Conservation (phyloP, 1,140 invertebrate species). For the Conus ventricosus region DNA sequence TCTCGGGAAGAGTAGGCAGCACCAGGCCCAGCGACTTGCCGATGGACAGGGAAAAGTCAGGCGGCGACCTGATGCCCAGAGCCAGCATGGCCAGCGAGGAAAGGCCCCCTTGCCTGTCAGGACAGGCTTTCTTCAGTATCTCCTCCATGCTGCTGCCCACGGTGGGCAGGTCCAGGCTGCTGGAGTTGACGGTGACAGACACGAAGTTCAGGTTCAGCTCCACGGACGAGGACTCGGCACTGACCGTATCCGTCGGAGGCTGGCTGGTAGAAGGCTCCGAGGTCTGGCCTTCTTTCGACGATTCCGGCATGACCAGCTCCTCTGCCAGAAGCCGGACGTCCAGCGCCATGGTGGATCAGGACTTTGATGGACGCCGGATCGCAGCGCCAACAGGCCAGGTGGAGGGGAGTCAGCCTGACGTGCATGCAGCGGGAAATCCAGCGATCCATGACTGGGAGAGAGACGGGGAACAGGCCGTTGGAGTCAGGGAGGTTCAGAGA, state of each 20-base stretch:
- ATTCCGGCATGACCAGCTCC: conserved; percentile 8
- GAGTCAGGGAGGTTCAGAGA: conserved; percentile 2
- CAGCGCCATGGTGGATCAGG: conserved; percentile 36
- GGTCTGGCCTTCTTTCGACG: not conserved
- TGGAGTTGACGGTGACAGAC: conserved; percentile 6
- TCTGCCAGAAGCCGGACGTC: conserved; percentile 25
- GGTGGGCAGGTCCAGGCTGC: not conserved
- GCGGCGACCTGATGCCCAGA: conserved; percentile 38
- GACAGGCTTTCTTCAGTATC: not conserved
- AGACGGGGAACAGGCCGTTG: conserved; percentile 14
- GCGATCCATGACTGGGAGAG: conserved; percentile 36
- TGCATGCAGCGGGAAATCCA: conserved; percentile 39
- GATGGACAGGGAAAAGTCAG: conserved; percentile 32
- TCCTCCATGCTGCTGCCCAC: conserved; percentile 21
- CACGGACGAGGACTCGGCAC: not conserved
- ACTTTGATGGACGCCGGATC: conserved; percentile 30
- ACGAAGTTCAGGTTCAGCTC: not conserved
- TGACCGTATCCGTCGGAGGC: not conserved
- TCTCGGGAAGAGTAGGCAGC: conserved; percentile 24
- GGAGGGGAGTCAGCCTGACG: conserved; percentile 27
- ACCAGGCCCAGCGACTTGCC: conserved; percentile 29
- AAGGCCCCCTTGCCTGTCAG: not conserved
- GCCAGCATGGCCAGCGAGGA: conserved; percentile 31
- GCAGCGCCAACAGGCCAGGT: conserved; percentile 42
- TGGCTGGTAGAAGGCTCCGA: not conserved